Conservation (phyloP, 2,113 vertebrate genomes). For the Xerus inauris region DNA sequence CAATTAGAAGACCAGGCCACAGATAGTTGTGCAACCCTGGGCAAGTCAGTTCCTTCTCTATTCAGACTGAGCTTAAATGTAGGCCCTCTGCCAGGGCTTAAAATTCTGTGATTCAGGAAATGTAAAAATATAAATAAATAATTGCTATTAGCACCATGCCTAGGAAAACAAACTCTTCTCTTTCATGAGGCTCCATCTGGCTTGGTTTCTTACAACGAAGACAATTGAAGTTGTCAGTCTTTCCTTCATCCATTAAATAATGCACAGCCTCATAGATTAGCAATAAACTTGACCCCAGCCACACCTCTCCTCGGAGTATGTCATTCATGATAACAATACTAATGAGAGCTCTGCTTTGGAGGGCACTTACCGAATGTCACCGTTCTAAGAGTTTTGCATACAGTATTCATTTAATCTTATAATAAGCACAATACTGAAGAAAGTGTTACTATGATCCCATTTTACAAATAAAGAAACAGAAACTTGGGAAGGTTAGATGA, state of each 20-base stretch:
- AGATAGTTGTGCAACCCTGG: neutral
- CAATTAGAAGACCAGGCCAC: slow-evolving; percentile 34
- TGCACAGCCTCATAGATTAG: slow-evolving; percentile 13
- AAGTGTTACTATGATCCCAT: neutral
- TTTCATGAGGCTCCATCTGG: neutral
- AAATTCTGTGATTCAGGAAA: neutral
- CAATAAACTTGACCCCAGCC: neutral
- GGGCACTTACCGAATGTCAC: neutral
- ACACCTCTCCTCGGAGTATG: neutral
- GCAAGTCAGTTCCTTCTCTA: neutral
- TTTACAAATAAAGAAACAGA: slow-evolving; percentile 31
- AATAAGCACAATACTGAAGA: neutral
- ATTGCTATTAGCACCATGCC: slow-evolving; percentile 20
- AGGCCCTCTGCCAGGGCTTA: slow-evolving; percentile 12
- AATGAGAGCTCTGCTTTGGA: neutral
- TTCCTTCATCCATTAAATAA: slow-evolving; percentile 41
- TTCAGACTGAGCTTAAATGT: neutral
- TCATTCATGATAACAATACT: neutral
- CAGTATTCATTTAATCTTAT: neutral
- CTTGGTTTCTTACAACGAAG: neutral
- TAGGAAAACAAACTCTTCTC: slow-evolving; percentile 30
- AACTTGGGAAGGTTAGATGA: neutral
- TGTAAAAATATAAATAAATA: slow-evolving; percentile 15
- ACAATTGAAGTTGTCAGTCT: slow-evolving; percentile 24
- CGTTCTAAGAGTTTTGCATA: neutral